Base-by-base conservation (phyloP, 2,888 invertebrate genomes). In the Ptilodon capucinus region DNA sequence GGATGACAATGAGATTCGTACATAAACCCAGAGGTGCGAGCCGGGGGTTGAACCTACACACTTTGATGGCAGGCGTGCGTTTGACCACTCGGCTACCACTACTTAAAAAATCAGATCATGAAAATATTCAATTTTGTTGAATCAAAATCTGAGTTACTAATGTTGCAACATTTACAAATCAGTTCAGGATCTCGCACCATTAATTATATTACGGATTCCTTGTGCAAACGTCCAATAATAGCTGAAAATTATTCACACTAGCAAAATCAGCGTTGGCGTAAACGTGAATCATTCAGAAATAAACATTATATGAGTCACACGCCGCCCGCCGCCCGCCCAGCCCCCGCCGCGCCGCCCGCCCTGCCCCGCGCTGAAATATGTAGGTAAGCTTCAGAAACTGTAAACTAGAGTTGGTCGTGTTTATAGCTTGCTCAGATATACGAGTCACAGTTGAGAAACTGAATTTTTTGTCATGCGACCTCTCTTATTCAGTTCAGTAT, bases 221-320 rank as follows among this genome's bases (percentile, higher is more conserved):
- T 45, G 36, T 48, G 49, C 49, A 25, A 36, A 17, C 45, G 43
- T 36, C 48, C 57, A 63, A 54, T 57, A 67, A 64, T 64, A 60
- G 50, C 44, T 44, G 30, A 48, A 64, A 61, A 64, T 69, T 67
- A 64, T 71, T 71, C 72, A 65, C 56, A 38, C 41, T 40, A 57
- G 64, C 54, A 54, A 64, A 64, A 61, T 47, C 58, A 48, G 58
- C 48, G 51, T 40, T 49, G 55, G 57, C 54, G 68, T 60, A 60
- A 57, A 71, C 59, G 60, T 74, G 74, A 74, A 62, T 74, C 74
- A 73, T 65, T 64, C 63, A 44, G 59, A 70, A 72, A 72, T 72
- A 73, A 73, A 73, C 64, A 74, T 61, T 53, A 47, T 51, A 45
- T 73, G 74, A 74, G 54, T 74, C 74, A 72, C 45, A 8, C 30